A percentile compares a stretch with the other conserved stretches of the same genome.
Conservation (phyloP, 2,113 vertebrate species). For the Brachionichthys hirsutus region DNA sequence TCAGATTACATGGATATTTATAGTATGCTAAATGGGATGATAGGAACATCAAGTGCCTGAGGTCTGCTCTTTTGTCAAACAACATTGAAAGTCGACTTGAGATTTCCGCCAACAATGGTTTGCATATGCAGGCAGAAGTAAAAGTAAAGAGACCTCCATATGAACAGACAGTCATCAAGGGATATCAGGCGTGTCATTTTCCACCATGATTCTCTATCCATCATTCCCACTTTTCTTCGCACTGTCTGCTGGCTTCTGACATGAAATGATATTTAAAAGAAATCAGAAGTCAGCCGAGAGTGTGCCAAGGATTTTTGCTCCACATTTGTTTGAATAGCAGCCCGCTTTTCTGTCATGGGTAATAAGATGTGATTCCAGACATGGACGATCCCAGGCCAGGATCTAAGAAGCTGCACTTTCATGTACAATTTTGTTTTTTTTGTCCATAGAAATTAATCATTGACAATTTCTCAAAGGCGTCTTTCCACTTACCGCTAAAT, state of each 20-base stretch:
- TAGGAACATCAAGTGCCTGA: slow-evolving; percentile 25
- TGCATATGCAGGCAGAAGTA: background rate
- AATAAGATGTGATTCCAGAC: slow-evolving; percentile 44
- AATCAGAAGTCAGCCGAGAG: slow-evolving; percentile 29
- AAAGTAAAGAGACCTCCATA: background rate
- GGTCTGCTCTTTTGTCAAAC: slow-evolving; percentile 23
- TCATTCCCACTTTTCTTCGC: slow-evolving; percentile 31
- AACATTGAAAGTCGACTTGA: slow-evolving; percentile 11
- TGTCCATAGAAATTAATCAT: slow-evolving; percentile 27
- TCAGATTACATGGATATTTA: slow-evolving; percentile 45
- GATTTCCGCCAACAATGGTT: slow-evolving; percentile 17
- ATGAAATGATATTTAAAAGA: slow-evolving; percentile 46
- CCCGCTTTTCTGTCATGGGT: slow-evolving; percentile 49
- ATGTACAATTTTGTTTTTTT: slow-evolving; percentile 13
- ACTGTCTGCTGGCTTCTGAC: slow-evolving; percentile 25
- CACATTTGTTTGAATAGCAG: slow-evolving; percentile 42
- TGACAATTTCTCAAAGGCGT: slow-evolving; percentile 19
- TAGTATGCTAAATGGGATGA: slow-evolving; percentile 36
- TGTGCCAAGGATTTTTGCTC: slow-evolving; percentile 30
- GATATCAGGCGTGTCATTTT: slow-evolving; percentile 38
- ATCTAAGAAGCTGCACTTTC: slow-evolving; percentile 29
- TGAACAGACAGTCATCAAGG: slow-evolving; percentile 23
- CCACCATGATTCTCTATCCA: slow-evolving; percentile 26
- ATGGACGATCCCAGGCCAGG: slow-evolving; percentile 23
- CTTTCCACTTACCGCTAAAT: slow-evolving; percentile 30